A percentile compares a stretch with the other conserved stretches of the same genome.
These are phyloP conservation scores for Aromia moschata DNA, from an alignment of 2,888 invertebrate species.

Conservation along the genomic window DNA sequence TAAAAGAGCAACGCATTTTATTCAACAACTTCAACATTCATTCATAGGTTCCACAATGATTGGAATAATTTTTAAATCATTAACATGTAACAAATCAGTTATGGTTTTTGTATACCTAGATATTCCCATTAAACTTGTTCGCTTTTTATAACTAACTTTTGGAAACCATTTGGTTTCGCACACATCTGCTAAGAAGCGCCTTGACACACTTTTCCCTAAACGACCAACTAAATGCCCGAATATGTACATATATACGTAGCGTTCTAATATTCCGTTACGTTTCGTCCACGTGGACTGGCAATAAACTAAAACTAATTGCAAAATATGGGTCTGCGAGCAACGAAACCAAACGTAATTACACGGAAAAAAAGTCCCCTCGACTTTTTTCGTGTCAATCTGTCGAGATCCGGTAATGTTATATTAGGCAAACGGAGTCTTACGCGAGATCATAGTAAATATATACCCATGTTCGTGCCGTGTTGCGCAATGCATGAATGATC, in stretches of 20 bases:
- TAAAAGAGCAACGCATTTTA: no score
- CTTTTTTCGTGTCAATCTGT: slow-evolving; percentile 5
- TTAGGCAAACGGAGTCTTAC: slow-evolving; percentile 6
- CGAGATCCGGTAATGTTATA: slow-evolving; percentile 8
- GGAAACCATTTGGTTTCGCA: no score
- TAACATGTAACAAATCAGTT: no score
- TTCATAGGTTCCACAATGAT: no score
- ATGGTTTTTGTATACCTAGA: no score
- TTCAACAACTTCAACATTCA: no score
- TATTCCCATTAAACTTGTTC: no score
- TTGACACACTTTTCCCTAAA: background rate
- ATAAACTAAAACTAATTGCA: background rate
- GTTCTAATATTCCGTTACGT: background rate
- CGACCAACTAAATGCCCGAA: background rate
- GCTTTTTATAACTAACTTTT: no score
- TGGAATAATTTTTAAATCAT: no score
- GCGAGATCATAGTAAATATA: slow-evolving; percentile 11
- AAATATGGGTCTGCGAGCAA: background rate
- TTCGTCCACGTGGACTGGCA: background rate
- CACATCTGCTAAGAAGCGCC: background rate
- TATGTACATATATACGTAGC: background rate
- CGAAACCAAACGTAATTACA: slow-evolving; percentile 5
- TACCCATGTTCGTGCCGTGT: slow-evolving; percentile 11
- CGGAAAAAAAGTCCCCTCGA: slow-evolving; percentile 5
- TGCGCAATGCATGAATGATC: slow-evolving; percentile 20